Evolutionary conservation across 2,888 invertebrate species (phyloP), one percentile per base, ranked within the genome.

Genomic region (Macrosoma leucophasiata): DNA sequence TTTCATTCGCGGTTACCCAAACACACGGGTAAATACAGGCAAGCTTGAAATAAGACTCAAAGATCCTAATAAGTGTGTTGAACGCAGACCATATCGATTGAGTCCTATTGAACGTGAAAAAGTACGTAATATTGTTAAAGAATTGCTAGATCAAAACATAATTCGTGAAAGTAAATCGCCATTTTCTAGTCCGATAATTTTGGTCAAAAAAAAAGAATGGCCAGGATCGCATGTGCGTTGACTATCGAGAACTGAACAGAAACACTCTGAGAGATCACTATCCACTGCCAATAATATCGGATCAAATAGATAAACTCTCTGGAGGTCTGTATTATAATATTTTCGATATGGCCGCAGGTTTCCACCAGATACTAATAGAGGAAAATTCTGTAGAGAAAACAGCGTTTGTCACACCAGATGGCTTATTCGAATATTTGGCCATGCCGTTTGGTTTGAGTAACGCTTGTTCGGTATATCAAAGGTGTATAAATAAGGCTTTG

Each of bases 161-260:
- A 11, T 44, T 22, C 23, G 38, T 11, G 36, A 36, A 39, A 42
- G 41, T 13, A 28, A 29, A 22, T 42, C 44, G 13, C 39, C 41
- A 0, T 47, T 30, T 24, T 45, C 46, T 7, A 48, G 44, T 23
- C 43, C 41, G 0, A 36, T 49, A 11, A 33, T 49, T 10, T 32
- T 46, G 11, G 42, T 39, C 1, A 33, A 39, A 27, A 39, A 25
- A 26, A 31, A 19, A 38, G 40, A 48, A 13, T 40, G 13, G 45
- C 6, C 38, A 38, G 8, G 43, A 48, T 29, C 33, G 42, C 9
- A 39, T 50, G 4, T 46, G 41, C 18, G 33, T 40, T 2, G 52
- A 21, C 9, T 21, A 21, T 7, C 21, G 21, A 4, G 21, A 21
- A 21, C 10, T 21, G 21, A 36, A 31, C 8, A 7, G 9, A 1